phyloP scores from a whole-genome alignment of 2,113 vertebrate genomes.

The Proteles cristata region DNA sequence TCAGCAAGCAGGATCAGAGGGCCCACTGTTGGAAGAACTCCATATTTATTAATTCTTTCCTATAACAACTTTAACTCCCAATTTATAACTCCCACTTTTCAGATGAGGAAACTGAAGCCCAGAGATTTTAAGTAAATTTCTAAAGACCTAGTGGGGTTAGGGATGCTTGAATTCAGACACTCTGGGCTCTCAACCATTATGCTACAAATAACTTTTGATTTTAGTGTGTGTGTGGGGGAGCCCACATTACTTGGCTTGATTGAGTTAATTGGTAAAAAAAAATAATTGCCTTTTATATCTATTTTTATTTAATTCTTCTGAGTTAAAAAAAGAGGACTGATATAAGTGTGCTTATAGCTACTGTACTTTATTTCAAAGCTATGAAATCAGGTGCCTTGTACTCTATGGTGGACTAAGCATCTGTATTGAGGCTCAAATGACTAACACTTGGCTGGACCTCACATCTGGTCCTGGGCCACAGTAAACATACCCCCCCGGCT shows the following conservation, averaged over 20 bases:
- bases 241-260: not conserved
- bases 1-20: not conserved
- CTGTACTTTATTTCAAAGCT: slow-evolving; percentile 19
- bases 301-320: slow-evolving; percentile 8
- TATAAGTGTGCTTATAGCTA: not conserved
- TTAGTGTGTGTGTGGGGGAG: not conserved
- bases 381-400: not conserved
- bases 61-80: not conserved
- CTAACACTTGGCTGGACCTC: not conserved
- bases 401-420: not conserved
- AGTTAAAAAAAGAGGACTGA: not conserved
- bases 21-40: not conserved
- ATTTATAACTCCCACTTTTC: not conserved
- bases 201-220: not conserved
- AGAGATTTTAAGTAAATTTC: not conserved
- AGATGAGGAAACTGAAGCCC: not conserved
- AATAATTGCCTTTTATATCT: not conserved
- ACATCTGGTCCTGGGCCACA: not conserved
- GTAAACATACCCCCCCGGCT: not conserved
- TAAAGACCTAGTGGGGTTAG: not conserved
- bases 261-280: not conserved
- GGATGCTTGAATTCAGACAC: not conserved
- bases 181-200: not conserved
- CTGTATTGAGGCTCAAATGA: not conserved
- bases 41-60: not conserved